phyloP scores from a whole-genome alignment of 2,113 vertebrate genomes.

The Thryonomys swinderianus region DNA sequence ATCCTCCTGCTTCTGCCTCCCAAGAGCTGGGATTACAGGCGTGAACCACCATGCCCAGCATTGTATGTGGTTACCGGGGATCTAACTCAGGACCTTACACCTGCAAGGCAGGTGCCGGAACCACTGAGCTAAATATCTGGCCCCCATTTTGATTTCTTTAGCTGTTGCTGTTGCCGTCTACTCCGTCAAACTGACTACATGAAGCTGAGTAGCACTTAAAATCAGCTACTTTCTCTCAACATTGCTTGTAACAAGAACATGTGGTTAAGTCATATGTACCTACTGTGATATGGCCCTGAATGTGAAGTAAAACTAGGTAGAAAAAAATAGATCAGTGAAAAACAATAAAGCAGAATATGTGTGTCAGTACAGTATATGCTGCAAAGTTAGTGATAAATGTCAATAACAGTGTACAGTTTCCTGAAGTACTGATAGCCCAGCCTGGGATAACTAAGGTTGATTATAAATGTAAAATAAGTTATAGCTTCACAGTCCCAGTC shows the following conservation, averaged over 20 bases:
- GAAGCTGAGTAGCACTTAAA: not conserved
- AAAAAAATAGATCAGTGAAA: not conserved
- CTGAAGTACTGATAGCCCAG: not conserved
- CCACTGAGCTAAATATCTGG: no score
- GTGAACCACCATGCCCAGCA: no score
- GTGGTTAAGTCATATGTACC: conserved; percentile 40
- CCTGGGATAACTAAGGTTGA: not conserved
- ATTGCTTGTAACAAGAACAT: conserved; percentile 26
- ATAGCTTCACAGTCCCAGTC: conserved; percentile 18
- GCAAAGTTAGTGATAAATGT: not conserved
- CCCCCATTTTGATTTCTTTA: not conserved
- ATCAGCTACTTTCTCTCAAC: conserved; percentile 18
- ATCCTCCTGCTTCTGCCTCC: no score
- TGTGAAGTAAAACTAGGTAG: conserved; percentile 55
- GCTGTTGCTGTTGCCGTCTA: not conserved
- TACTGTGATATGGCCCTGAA: not conserved
- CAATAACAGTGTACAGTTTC: not conserved
- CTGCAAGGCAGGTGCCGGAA: no score
- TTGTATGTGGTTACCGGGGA: no score
- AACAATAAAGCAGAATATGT: not conserved
- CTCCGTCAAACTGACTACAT: not conserved
- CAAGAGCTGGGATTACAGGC: no score
- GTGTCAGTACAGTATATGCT: not conserved
- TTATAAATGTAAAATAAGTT: conserved; percentile 57
- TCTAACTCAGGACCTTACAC: no score